A percentile compares a stretch with the other conserved stretches of the same genome.
Evolutionary conservation across 2,888 invertebrate species (phyloP).

Genomic region (Lasioglossum figueresi): DNA sequence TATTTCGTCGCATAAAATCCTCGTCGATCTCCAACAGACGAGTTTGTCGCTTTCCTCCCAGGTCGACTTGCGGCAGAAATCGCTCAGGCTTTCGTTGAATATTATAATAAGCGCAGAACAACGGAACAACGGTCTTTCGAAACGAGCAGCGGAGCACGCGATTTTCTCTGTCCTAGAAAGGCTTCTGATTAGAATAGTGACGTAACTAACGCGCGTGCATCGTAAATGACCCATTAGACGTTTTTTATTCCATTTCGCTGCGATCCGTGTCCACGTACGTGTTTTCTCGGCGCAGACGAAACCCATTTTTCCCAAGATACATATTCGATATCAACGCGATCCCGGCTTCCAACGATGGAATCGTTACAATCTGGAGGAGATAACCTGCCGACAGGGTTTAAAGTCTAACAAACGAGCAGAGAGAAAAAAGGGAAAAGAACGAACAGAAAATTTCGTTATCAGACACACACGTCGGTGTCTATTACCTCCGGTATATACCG

Average conservation of each 20-base stretch:
- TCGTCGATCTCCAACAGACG: not conserved
- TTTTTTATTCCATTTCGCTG: conserved; percentile 26
- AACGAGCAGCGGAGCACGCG: conserved; percentile 19
- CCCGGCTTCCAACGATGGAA: not conserved
- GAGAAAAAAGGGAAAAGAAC: conserved; percentile 5
- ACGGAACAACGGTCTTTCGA: conserved; percentile 23
- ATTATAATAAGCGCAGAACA: conserved; percentile 20
- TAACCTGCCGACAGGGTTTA: not conserved
- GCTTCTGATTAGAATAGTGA: conserved; percentile 51
- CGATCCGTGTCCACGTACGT: conserved; percentile 4
- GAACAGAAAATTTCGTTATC: conserved; percentile 37
- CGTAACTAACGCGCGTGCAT: conserved; percentile 41
- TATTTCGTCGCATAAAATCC: not conserved
- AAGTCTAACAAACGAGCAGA: conserved; percentile 7
- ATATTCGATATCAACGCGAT: not conserved
- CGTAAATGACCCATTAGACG: conserved; percentile 45
- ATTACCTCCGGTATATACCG: conserved; percentile 13
- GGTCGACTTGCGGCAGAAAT: not conserved
- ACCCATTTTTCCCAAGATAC: conserved; percentile 1
- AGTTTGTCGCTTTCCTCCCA: not conserved
- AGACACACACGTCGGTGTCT: not conserved
- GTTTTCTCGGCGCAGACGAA: not conserved
- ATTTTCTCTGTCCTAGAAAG: conserved; percentile 52
- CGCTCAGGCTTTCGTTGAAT: not conserved
- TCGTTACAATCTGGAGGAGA: conserved; percentile 19